Base-by-base conservation (phyloP, 2,888 invertebrate genomes). In the Sinhomidia bicolor region DNA sequence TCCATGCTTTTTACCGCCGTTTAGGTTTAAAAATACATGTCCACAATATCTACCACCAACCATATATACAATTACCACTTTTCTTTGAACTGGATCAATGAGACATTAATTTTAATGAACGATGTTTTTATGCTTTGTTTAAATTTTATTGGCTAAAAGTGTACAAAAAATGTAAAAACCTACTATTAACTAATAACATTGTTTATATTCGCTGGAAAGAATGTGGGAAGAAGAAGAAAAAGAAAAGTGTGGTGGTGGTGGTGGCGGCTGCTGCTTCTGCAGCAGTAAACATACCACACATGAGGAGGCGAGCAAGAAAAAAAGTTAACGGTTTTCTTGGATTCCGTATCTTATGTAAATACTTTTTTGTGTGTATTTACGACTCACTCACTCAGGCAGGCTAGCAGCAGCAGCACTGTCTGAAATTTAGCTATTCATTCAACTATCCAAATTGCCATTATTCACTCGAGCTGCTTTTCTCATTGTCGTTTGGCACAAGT, bases 361-460 rank as follows among this genome's bases (percentile, higher is more conserved):
- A 54, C 71, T 54, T 32, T 51, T 23, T 57, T 20, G 36, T 57
- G 47, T 51, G 36, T 57, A 57, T 65, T 83, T 85, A 76, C 76
- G 47, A 85, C 26, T 47, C 76, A 10, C 32, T 76, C 51, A 29
- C n/a, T n/a, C n/a, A n/a, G n/a, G n/a, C n/a, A n/a, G n/a, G n/a
- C n/a, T n/a, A n/a, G n/a, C n/a, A n/a, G 76, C 51, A 68, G 17
- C 4, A 68, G 41, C 41, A 29, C 41, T 68, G 26, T n/a, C 44
- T 85, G 60, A 76, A 85, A 85, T 83, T 71, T 74, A 85, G 84
- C 76, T 76, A 85, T 76, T 76, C 76, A 76, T 76, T 76, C 76
- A 85, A 85, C 17, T 85, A 76, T 76, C 84, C 84, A 85, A 85
- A 85, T 85, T 85, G 84, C 84, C 84, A 78, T 85, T 85, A 85